Percentiles rank a stretch among this genome's conserved stretches.
Conservation (phyloP, 2,113 vertebrate genomes). For the Canis aureus region DNA sequence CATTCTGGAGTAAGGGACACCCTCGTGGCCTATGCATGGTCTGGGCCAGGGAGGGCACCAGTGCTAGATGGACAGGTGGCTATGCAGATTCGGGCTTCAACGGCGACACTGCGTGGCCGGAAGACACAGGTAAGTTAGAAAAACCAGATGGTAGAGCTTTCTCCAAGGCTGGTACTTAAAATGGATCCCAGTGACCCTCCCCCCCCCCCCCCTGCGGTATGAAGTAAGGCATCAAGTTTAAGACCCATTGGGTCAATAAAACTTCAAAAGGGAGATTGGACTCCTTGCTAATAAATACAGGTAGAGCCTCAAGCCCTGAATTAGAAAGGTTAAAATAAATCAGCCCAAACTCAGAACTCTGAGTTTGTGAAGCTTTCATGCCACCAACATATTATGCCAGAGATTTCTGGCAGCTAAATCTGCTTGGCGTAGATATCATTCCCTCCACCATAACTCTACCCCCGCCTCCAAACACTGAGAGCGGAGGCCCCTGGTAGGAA, state of each 20-base stretch:
- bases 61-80: not conserved
- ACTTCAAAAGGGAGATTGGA: not conserved
- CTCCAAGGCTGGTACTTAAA: not conserved
- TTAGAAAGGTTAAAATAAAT: conserved; percentile 30
- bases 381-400: not conserved
- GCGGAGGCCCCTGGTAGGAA: not conserved
- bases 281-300: not conserved
- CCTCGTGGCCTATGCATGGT: accelerated
- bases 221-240: not conserved
- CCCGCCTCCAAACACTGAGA: not conserved
- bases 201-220: not conserved
- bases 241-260: not conserved
- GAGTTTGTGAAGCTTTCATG: not conserved
- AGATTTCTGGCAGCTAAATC: not conserved
- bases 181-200: not conserved
- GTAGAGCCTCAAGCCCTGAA: not conserved
- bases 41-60: not conserved
- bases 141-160: not conserved
- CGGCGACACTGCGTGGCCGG: not conserved
- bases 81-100: not conserved
- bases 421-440: not conserved
- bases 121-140: not conserved
- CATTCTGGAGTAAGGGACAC: not conserved
- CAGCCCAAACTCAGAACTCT: not conserved
- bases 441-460: not conserved